Evolutionary conservation across 2,113 vertebrate species (phyloP).

Genomic region (Semnornis frantzii): DNA sequence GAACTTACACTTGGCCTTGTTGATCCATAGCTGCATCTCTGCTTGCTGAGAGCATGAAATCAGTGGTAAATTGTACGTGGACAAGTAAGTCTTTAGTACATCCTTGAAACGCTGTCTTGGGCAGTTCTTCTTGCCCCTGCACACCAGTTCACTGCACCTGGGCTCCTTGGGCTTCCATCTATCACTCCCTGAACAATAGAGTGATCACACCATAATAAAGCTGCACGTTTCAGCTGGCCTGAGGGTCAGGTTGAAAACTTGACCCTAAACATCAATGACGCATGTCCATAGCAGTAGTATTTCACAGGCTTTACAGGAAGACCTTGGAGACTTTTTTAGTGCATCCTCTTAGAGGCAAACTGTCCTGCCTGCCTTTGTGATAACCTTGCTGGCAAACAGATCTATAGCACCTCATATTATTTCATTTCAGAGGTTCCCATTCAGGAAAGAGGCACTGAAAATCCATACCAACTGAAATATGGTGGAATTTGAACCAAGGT

Average conservation of each 20-base stretch:
- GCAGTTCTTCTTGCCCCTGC: background rate
- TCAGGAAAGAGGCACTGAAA: slow-evolving; percentile 60
- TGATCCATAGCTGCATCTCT: background rate
- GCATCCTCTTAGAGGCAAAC: background rate
- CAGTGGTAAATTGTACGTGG: rapidly evolving
- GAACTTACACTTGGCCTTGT: no score
- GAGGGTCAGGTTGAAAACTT: background rate
- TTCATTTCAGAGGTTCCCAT: slow-evolving; percentile 43
- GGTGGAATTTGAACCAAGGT: slow-evolving; percentile 51
- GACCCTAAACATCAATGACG: background rate
- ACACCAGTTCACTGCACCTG: rapidly evolving
- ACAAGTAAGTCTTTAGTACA: background rate
- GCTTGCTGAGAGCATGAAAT: background rate
- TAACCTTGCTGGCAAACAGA: slow-evolving; percentile 47
- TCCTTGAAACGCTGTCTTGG: background rate
- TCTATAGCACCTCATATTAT: slow-evolving; percentile 41
- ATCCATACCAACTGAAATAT: slow-evolving; percentile 55
- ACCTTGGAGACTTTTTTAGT: slow-evolving; percentile 13
- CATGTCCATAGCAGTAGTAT: background rate
- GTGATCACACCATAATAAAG: background rate
- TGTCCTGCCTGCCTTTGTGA: slow-evolving; percentile 35
- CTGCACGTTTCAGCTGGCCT: background rate
- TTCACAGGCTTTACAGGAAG: slow-evolving; percentile 3
- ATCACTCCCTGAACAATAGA: background rate
- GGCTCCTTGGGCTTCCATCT: background rate